These are phyloP conservation scores for Thalassoma bifasciatum DNA, from an alignment of 2,113 vertebrate genomes.

Conservation along the genomic window DNA sequence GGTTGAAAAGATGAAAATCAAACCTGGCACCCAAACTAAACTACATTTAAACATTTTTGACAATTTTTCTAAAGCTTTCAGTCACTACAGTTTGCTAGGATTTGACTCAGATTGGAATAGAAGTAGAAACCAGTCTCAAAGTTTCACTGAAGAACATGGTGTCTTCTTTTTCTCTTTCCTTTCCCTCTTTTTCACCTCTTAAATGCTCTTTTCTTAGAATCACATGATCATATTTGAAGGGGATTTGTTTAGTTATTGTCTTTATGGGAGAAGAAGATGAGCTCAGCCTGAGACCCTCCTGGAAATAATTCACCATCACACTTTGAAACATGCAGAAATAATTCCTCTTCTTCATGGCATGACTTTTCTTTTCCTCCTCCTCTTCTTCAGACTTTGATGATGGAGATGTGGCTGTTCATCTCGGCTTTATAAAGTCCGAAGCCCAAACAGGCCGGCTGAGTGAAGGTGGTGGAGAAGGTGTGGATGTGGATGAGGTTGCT, in stretches of 20 bases:
- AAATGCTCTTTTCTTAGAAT: neutral
- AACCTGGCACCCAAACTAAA: neutral
- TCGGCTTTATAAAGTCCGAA: constrained; percentile 83
- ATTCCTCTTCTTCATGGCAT: neutral
- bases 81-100: neutral
- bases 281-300: constrained; percentile 4
- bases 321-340: neutral
- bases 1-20: neutral
- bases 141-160: too few species aligned
- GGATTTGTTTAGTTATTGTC: constrained; percentile 1
- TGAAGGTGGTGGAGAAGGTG: constrained; percentile 75
- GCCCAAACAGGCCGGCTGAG: constrained; percentile 78
- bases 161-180: too few species aligned
- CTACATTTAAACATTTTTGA: neutral
- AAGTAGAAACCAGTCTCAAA: neutral
- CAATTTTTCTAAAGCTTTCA: neutral
- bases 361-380: neutral
- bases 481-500: constrained; percentile 75
- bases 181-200: too few species aligned
- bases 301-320: neutral
- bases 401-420: constrained; percentile 72
- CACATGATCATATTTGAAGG: neutral
- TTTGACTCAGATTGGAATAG: neutral
- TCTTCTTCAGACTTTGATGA: constrained; percentile 66
- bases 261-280: neutral